Evolutionary conservation across 2,888 invertebrate species (phyloP).

Genomic region (Drosophila villosipedis): DNA sequence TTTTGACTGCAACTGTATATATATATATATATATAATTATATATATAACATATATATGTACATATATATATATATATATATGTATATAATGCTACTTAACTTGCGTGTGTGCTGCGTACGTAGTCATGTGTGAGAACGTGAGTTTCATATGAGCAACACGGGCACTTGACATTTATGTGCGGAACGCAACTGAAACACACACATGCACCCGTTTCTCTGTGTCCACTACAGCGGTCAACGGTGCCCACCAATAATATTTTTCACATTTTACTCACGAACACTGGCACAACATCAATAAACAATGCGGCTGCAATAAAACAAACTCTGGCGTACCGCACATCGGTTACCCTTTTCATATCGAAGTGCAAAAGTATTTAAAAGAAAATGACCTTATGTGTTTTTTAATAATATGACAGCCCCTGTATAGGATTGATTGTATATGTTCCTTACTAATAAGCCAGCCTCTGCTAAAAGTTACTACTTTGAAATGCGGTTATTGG

Average conservation of each 20-base stretch:
- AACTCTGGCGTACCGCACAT: neutral
- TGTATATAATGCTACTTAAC: conserved; percentile 57
- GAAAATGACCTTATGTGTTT: neutral
- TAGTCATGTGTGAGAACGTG: conserved; percentile 51
- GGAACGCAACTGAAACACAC: conserved; percentile 59
- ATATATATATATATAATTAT: neutral
- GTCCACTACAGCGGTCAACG: conserved; percentile 25
- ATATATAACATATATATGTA: neutral
- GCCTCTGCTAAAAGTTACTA: neutral
- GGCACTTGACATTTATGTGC: conserved; percentile 78
- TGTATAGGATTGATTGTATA: neutral
- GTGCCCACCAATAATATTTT: conserved; percentile 40
- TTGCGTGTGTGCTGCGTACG: conserved; percentile 50
- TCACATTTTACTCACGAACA: conserved; percentile 67
- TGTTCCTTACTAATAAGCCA: neutral
- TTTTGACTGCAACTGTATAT: neutral
- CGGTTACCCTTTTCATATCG: conserved; percentile 10
- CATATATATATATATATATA: conserved; percentile 1
- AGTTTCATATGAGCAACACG: conserved; percentile 66
- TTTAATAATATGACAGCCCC: neutral
- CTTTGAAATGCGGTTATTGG: neutral
- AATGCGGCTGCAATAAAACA: neutral
- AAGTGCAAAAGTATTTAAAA: neutral
- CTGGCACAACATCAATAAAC: conserved; percentile 33
- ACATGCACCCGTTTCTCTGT: conserved; percentile 1